Evolutionary conservation across 2,888 invertebrate species (phyloP), one percentile per base, ranked within the genome.

Genomic region (Bellardia bayeri): DNA sequence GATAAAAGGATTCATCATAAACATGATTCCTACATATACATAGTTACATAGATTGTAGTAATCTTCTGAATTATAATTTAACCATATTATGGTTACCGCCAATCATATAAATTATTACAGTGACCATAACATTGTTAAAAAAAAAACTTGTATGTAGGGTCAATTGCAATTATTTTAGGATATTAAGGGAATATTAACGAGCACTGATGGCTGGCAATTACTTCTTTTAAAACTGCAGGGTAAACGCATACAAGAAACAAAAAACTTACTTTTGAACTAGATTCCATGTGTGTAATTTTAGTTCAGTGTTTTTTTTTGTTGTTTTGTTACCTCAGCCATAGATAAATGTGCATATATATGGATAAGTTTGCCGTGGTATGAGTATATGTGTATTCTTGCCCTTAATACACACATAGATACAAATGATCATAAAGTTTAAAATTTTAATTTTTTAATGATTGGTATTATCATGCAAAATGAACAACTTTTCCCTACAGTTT

Each of bases 391-490:
- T 45, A 11, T 45, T 11, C 11, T n/a, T 51, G 16, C n/a, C 56
- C 40, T 68, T 68, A 51, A 51, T 37, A 16, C 54, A 11, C 13
- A 6, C n/a, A 49, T 13, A 30, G 42, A 61, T 9, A 74, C 56
- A 76, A 78, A 74, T 85, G 72, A 87, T 51, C 71, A 85, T 69
- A 68, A 84, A 84, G 61, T 66, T 66, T 58, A 74, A 79, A 79
- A 23, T 68, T 80, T 64, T 63, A 42, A 68, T 80, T 85, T 75
- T 80, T 61, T 85, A 74, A 66, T 75, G 68, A 51, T 61, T 61
- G 79, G 42, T 16, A 74, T 56, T 66, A 68, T 51, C 75, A 56
- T 13, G 16, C 11, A 56, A 58, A 49, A 51, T 61, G 6, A 45
- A n/a, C 11, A 42, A 42, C 49, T 45, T 45, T 69, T 33, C 30